Evolutionary conservation across 2,113 vertebrate genomes (phyloP).

Genomic region (Hyperopisus bebe): DNA sequence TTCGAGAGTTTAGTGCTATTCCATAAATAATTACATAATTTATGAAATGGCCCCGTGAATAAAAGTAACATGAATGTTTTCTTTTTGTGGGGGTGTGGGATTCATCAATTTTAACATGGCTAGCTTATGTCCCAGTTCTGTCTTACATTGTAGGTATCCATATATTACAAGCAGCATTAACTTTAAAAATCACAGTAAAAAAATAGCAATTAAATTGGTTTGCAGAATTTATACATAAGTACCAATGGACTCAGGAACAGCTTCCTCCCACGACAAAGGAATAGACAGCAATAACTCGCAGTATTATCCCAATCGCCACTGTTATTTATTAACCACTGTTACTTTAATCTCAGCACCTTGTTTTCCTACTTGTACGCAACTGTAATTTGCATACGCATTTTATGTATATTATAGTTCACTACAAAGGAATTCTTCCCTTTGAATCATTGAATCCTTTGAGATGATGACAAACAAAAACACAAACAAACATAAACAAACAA

Average conservation of each 20-base stretch:
- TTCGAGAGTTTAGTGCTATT: background rate
- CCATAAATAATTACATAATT: background rate
- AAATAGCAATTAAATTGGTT: no score
- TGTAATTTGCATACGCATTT: background rate
- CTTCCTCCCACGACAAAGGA: background rate
- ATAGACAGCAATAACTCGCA: background rate
- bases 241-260: background rate
- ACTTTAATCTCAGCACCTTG: background rate
- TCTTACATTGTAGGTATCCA: background rate
- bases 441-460: background rate
- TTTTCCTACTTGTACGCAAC: background rate
- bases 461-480: background rate
- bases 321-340: background rate
- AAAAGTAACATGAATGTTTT: background rate
- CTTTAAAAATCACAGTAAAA: background rate
- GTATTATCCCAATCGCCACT: background rate
- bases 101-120: background rate
- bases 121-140: background rate
- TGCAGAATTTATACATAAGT: background rate
- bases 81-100: background rate
- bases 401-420: background rate
- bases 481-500: background rate
- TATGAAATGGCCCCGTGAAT: background rate
- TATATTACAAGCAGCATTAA: background rate
- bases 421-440: background rate